Base-by-base conservation (phyloP, 2,888 invertebrate species). In the Deilephila porcellus region DNA sequence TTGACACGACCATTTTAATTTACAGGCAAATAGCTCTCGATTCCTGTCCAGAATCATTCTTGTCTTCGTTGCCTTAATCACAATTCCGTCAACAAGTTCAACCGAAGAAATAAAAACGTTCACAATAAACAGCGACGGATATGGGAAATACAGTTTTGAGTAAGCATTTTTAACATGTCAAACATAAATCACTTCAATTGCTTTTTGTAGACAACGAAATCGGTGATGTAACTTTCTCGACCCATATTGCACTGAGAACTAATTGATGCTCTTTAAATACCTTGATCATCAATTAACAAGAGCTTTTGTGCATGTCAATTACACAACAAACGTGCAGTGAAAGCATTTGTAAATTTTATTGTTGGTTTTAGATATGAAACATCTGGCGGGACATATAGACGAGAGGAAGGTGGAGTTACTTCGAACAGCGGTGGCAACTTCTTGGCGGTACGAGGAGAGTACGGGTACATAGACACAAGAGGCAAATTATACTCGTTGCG, bases 391-490 rank as follows among this genome's bases (percentile, higher is more conserved):
- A 91, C 93, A 1, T 92, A 90, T 74, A 91, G 95, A 79, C 91
- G 91, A 78, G 95, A 95, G 88, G 94, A 94, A 59, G 94, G 93
- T 0, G 92, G 93, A 1, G 63, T 91, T 2, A 76, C 89, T 6
- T 73, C 84, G 3, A 75, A 76, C 0, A 79, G 79, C 11, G 80
- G 79, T n/a, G 88, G 86, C 11, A 78, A 79, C 7, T 80, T 80
- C 7, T 74, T 91, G 1, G 88, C 88, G 0, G 92, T 94, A 0
- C 85, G 91, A 62, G 94, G 94, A 1, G 94, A 95, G 77, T 96
- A 95, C 77, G 94, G 95, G 0, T 96, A 96, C 82, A 87, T 93
- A 75, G 95, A 95, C 56, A 90, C 95, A 3, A 90, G 91, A 74
- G 96, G 96, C 3, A 81, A 81, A 3, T 80, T 79, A 0, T 86